Conservation (phyloP, 2,797 vertebrate species). For the Sylvia borin region DNA sequence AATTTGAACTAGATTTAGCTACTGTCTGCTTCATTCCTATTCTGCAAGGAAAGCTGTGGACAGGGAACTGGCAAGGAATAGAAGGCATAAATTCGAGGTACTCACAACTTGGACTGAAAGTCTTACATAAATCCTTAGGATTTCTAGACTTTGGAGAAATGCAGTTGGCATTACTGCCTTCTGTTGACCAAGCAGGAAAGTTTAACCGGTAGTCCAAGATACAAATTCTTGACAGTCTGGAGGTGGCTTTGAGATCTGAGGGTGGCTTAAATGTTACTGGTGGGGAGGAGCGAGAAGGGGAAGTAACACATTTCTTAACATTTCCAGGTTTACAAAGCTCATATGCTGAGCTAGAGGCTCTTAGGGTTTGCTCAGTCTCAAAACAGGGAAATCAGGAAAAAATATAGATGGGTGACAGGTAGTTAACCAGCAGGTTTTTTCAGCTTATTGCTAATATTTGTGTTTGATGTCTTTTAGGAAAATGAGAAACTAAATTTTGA, state of each 20-base stretch:
- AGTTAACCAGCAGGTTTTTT: not conserved
- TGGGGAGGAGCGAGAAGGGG: not conserved
- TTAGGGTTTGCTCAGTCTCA: not conserved
- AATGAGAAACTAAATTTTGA: not conserved
- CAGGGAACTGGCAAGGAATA: conserved; percentile 13
- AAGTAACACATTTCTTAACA: not conserved
- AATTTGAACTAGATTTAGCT: conserved; percentile 22
- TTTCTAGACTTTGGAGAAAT: not conserved
- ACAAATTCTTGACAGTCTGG: not conserved
- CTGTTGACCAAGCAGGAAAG: conserved; percentile 8
- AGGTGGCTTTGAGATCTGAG: conserved; percentile 9
- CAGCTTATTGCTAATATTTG: not conserved
- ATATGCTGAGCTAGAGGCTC: not conserved
- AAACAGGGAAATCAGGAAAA: not conserved
- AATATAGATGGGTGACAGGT: not conserved
- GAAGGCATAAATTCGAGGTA: conserved; percentile 13
- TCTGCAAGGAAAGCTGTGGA: not conserved
- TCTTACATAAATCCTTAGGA: conserved; percentile 30
- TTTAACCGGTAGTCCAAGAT: not conserved
- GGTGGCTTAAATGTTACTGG: conserved; percentile 16
- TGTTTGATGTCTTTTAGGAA: not conserved
- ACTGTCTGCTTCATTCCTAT: not conserved
- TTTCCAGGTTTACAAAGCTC: not conserved
- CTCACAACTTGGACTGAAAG: not conserved
- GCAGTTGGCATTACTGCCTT: conserved; percentile 9